Base-by-base conservation (phyloP, 2,888 invertebrate genomes). In the Crossocerus cetratus region DNA sequence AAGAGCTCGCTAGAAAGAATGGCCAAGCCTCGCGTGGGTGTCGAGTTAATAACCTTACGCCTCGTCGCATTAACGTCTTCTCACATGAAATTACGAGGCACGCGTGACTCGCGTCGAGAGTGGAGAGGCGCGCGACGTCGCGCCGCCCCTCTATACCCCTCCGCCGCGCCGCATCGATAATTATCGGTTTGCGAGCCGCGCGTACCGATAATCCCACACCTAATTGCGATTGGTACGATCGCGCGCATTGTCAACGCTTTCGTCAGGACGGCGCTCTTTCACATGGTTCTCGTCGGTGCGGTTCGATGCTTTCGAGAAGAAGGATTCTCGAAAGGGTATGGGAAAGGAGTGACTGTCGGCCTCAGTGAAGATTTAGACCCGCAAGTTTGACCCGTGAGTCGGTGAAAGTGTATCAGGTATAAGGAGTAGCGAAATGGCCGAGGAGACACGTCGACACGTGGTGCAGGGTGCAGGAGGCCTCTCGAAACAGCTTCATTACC, bases 401-500 rank as follows among this genome's bases (percentile, higher is more conserved):
- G 8, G 16, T 16, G 49, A 49, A 49, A 49, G 49, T 49, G 3
- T 49, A 49, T 11, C 16, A 16, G 16, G 3, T 49, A 49, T 11
- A 4, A 16, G 16, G 49, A 49, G 8, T 16, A 16, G 14, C 49
- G 49, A 49, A 49, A 49, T 16, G 16, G 16, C n/a, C 49, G 16
- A 49, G 49, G 16, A 49, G 49, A 49, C 49, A 16, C 16, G 65
- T 59, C 11, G 49, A 49, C 49, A 16, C 16, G 65, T 59, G 73
- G 73, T 62, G 59, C 63, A 56, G 59, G n/a, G n/a, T n/a, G 69
- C 44, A 66, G 63, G 63, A 69, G 55, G 75, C 65, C 80, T 63
- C 74, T 76, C 71, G 76, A 65, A 76, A 86, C 81, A 79, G 79
- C 86, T 86, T 86, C 84, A 86, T 86, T 86, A 77, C 65, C 62